Conservation (phyloP, 2,888 invertebrate species). For the Zygaena filipendulae region DNA sequence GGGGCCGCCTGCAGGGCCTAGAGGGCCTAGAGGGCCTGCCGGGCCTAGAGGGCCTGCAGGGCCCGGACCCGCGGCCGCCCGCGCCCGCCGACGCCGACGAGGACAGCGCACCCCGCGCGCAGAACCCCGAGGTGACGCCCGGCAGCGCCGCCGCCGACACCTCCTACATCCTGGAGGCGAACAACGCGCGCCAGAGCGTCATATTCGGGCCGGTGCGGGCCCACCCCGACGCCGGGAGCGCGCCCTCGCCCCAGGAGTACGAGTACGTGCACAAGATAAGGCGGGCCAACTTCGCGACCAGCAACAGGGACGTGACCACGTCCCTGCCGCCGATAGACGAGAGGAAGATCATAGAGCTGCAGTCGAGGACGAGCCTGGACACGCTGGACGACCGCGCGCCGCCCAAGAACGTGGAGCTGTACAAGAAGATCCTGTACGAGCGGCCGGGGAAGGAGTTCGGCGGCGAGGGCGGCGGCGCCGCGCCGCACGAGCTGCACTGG, state of each 20-base stretch:
- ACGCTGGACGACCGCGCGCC: slow-evolving; percentile 34
- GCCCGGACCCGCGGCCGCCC: slow-evolving; percentile 45
- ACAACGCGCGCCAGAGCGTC: slow-evolving; percentile 54
- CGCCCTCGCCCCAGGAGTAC: slow-evolving; percentile 20
- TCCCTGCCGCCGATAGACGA: slow-evolving; percentile 49
- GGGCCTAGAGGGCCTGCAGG: slow-evolving; percentile 20
- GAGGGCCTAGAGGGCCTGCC: slow-evolving; percentile 7
- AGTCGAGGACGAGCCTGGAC: slow-evolving; percentile 28
- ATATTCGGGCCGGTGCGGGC: slow-evolving; percentile 36
- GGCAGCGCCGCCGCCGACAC: slow-evolving; percentile 27
- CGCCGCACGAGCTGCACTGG: slow-evolving; percentile 36
- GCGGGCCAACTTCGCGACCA: slow-evolving; percentile 39
- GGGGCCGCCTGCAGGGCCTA: slow-evolving; percentile 1
- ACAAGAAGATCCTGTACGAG: slow-evolving; percentile 54
- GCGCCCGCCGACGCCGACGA: slow-evolving; percentile 23
- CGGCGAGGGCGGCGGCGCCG: slow-evolving; percentile 25
- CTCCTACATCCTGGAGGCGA: slow-evolving; percentile 53
- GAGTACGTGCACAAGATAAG: slow-evolving; percentile 58
- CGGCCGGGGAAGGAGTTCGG: slow-evolving; percentile 28
- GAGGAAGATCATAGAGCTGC: slow-evolving; percentile 41
- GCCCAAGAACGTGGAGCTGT: slow-evolving; percentile 46
- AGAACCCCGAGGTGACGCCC: slow-evolving; percentile 3
- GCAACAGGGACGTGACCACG: slow-evolving; percentile 27
- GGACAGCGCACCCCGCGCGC: slow-evolving; percentile 12
- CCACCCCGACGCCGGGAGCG: slow-evolving; percentile 20